These are phyloP conservation scores for Horisme vitalbata DNA, from an alignment of 2,888 invertebrate genomes.

Conservation along the genomic window DNA sequence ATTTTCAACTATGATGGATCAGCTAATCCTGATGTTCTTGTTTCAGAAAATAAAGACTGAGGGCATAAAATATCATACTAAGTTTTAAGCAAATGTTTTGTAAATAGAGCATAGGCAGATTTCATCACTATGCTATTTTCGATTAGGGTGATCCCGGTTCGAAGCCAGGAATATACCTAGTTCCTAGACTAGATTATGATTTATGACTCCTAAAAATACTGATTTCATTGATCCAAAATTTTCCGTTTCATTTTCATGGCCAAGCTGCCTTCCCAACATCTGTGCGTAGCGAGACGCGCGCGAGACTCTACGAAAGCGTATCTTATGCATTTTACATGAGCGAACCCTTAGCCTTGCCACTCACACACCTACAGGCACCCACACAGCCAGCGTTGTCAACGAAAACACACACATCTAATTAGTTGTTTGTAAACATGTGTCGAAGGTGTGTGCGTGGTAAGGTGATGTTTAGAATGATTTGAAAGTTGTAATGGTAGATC, in stretches of 20 bases:
- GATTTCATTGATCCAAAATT: slow-evolving; percentile 12
- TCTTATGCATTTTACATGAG: slow-evolving; percentile 88
- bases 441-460: slow-evolving; percentile 40
- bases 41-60: too few relatives aligned
- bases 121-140: too few relatives aligned
- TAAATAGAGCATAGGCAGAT: too few relatives aligned
- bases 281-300: slow-evolving; percentile 69
- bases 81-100: too few relatives aligned
- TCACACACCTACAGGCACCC: slow-evolving; percentile 46
- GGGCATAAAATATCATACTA: too few relatives aligned
- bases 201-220: too few relatives aligned
- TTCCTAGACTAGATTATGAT: too few relatives aligned
- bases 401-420: slow-evolving; percentile 66
- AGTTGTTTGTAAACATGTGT: slow-evolving; percentile 74
- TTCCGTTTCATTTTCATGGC: slow-evolving; percentile 55
- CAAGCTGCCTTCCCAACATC: slow-evolving; percentile 67
- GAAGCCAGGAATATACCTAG: too few relatives aligned
- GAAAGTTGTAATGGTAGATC: not conserved
- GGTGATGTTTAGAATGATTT: slow-evolving; percentile 37
- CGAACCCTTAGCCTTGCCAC: slow-evolving; percentile 34
- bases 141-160: too few relatives aligned
- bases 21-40: too few relatives aligned
- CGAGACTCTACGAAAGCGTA: slow-evolving; percentile 69
- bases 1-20: too few relatives aligned
- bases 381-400: slow-evolving; percentile 41